Base-by-base conservation (phyloP, 2,113 vertebrate genomes). In the Odontesthes bonariensis region DNA sequence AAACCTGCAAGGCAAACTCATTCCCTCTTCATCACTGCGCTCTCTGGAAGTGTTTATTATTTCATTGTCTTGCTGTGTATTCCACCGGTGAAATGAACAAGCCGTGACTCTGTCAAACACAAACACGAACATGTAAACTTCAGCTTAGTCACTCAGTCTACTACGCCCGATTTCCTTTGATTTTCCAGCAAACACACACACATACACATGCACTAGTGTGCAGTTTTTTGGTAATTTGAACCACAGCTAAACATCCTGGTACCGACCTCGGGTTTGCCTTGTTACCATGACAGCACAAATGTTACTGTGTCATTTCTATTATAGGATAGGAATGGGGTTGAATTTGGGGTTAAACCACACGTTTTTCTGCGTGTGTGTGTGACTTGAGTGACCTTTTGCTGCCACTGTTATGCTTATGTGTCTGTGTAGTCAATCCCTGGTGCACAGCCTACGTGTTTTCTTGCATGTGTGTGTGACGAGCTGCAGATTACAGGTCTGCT, bases 201-300 rank as follows among this genome's bases (percentile, higher is more conserved):
- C 44, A 62, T 65, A 52, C 69, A 69, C 23, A 75, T 58, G 61
- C 53, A 51, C n/a, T 1, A 3, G 66, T 74, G 69, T 75, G 84
- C 71, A 78, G 80, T 46, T 42, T 35, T 81, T 75, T 54, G 81
- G 87, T 83, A 70, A 76, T 63, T 2, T 31, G 13, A 57, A 71
- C 81, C 84, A 35, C 70, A 79, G 69, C 71, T 79, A 79, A 91
- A 85, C 87, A 88, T 89, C 86, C 86, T 84, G 87, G 66, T 54
- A 59, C 68, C 64, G 75, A 75, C 79, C 75, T 81, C 79, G 55
- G 80, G 80, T 84, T 85, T 73, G 60, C 46, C 58, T 60, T 17
- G 80, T 87, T 86, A 33, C 84, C 71, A 63, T 87, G 75, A 67
- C 73, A 67, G 69, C 85, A 72, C 77, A 74, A 69, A 52, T 77